Conservation (phyloP, 2,797 vertebrate genomes). For the Arrhamphus sclerolepis region DNA sequence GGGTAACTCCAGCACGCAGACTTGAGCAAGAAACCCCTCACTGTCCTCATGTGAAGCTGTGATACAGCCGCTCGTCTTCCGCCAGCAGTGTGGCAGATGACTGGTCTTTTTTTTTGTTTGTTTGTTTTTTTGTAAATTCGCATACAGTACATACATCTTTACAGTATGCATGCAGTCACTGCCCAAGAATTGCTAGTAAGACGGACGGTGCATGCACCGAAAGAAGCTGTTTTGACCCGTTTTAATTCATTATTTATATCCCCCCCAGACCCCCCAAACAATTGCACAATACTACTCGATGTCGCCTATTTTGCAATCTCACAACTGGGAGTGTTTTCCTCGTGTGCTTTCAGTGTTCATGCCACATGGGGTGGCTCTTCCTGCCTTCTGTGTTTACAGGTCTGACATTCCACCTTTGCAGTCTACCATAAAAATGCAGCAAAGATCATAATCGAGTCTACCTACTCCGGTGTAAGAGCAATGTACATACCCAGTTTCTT, state of each 20-base stretch:
- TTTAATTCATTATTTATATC: too few relatives aligned
- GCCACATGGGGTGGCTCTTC: conserved; percentile 51
- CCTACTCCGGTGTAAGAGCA: conserved; percentile 37
- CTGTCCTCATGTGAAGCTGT: conserved; percentile 22
- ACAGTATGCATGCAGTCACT: conserved; percentile 61
- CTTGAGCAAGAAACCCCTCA: conserved; percentile 33
- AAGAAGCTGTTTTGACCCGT: neutral
- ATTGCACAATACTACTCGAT: conserved; percentile 55
- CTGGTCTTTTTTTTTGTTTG: too few relatives aligned
- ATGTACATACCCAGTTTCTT: conserved; percentile 17
- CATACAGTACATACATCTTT: conserved; percentile 2
- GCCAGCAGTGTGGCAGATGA: too few relatives aligned
- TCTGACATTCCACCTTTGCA: conserved; percentile 74
- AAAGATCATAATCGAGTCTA: conserved; percentile 66
- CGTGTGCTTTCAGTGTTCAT: conserved; percentile 2
- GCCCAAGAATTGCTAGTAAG: conserved; percentile 62
- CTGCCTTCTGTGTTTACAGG: conserved; percentile 65
- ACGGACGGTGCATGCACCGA: conserved; percentile 66
- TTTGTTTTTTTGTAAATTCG: too few relatives aligned
- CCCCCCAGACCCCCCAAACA: too few relatives aligned
- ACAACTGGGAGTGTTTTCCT: too few relatives aligned
- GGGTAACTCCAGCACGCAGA: conserved; percentile 64
- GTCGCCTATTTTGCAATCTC: conserved; percentile 39
- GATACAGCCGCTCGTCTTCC: too few relatives aligned
- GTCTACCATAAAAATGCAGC: conserved; percentile 65